These are phyloP conservation scores for Ditula angustiorana DNA, from an alignment of 2,888 invertebrate species.

Conservation along the genomic window DNA sequence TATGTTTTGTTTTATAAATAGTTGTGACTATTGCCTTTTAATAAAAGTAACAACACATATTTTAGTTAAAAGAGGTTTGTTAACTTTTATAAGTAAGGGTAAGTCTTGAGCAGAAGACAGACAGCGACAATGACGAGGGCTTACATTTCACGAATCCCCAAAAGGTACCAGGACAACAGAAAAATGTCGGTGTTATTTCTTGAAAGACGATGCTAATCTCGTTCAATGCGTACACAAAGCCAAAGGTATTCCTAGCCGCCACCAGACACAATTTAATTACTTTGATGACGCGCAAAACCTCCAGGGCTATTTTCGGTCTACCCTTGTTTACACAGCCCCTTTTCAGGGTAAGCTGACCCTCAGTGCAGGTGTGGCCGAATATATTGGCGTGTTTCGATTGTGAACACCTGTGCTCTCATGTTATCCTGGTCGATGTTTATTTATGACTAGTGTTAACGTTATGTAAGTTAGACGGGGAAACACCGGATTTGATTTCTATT, in stretches of 20 bases:
- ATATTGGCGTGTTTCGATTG: constrained; percentile 45
- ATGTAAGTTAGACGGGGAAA: constrained; percentile 1
- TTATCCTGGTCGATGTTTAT: constrained; percentile 44
- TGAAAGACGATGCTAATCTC: constrained; percentile 27
- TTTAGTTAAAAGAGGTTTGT: too few relatives aligned
- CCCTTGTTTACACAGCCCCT: constrained; percentile 48
- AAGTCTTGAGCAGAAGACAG: not conserved
- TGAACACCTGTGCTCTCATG: constrained; percentile 50
- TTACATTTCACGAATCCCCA: not conserved
- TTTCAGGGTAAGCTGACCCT: constrained; percentile 44
- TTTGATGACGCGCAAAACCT: constrained; percentile 50
- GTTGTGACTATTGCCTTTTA: too few relatives aligned
- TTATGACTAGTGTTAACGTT: constrained; percentile 22
- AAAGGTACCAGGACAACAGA: constrained; percentile 20
- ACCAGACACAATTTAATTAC: constrained; percentile 51
- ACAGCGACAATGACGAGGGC: not conserved
- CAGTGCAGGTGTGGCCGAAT: constrained; percentile 47
- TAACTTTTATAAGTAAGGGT: too few relatives aligned
- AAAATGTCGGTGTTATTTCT: constrained; percentile 23
- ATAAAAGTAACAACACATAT: too few relatives aligned
- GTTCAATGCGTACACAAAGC: constrained; percentile 24
- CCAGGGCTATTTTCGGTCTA: constrained; percentile 47
- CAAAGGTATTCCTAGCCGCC: constrained; percentile 32
- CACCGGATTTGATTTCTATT: not conserved
- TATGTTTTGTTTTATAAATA: too few relatives aligned